Conservation (phyloP, 2,113 vertebrate genomes). For the Vimba vimba region DNA sequence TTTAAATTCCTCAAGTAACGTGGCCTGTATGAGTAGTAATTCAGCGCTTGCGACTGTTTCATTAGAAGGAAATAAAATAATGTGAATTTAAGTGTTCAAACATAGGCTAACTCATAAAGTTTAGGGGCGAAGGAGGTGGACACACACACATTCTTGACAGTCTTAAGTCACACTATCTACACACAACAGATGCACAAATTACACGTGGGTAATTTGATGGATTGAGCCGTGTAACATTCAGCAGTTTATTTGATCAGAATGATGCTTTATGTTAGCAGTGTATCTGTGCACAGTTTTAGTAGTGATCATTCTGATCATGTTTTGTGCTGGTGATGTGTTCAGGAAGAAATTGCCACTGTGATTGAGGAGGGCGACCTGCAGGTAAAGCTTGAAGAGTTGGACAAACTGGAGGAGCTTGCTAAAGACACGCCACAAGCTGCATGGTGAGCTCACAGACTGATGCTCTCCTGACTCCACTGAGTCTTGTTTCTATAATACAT, state of each 20-base stretch:
- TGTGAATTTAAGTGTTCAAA: too few species aligned
- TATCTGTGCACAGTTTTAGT: not conserved
- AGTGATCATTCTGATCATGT: not conserved
- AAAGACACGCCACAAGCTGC: conserved; percentile 65
- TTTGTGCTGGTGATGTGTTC: conserved; percentile 19
- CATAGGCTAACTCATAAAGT: too few species aligned
- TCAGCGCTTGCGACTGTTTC: too few species aligned
- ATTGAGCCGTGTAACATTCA: not conserved
- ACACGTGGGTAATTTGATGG: not conserved
- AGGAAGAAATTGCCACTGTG: conserved; percentile 75
- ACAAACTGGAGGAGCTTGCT: conserved; percentile 69
- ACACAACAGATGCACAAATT: not conserved
- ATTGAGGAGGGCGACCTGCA: conserved; percentile 75
- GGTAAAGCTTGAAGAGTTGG: conserved; percentile 74
- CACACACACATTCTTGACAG: not conserved
- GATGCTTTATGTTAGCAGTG: not conserved
- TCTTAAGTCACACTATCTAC: not conserved
- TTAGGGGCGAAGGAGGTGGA: too few species aligned
- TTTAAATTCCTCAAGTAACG: too few species aligned
- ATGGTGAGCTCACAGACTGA: conserved; percentile 66
- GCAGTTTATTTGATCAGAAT: not conserved
- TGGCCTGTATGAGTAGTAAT: too few species aligned
- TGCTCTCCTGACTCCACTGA: not conserved
- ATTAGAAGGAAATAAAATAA: too few species aligned
- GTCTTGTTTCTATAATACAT: not conserved